Evolutionary conservation across 2,113 vertebrate genomes (phyloP).

Genomic region (Megalops atlanticus): DNA sequence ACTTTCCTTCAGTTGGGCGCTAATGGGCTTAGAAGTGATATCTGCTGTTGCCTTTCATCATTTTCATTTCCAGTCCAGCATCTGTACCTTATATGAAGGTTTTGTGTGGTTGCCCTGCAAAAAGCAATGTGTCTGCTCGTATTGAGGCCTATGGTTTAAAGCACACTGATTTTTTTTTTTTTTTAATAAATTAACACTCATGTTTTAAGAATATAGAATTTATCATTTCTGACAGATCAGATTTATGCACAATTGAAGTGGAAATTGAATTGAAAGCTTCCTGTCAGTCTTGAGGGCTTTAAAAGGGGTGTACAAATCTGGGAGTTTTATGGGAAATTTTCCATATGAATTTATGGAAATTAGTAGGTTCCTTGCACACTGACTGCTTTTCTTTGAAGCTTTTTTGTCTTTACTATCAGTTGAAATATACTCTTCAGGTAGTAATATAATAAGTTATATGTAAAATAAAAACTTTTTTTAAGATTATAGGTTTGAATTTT

Average conservation of each 20-base stretch:
- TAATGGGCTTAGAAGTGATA: slow-evolving; percentile 6
- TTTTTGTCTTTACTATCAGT: too few species aligned
- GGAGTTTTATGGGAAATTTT: background rate
- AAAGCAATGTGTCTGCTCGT: background rate
- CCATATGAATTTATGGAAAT: too few species aligned
- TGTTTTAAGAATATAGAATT: background rate
- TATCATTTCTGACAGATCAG: background rate
- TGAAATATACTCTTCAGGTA: too few species aligned
- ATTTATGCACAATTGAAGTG: background rate
- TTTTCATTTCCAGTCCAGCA: background rate
- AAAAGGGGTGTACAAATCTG: background rate
- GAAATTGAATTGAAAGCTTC: background rate
- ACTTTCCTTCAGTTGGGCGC: background rate
- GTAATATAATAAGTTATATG: too few species aligned
- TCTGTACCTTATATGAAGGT: background rate
- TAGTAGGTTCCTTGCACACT: too few species aligned
- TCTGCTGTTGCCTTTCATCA: background rate
- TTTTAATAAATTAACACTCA: background rate
- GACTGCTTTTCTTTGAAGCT: too few species aligned
- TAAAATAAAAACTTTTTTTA: too few species aligned
- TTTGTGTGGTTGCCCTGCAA: background rate
- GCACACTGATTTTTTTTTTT: background rate
- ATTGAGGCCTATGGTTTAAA: background rate
- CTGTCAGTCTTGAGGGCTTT: background rate
- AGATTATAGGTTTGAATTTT: too few species aligned